phyloP scores from a whole-genome alignment of 2,888 invertebrate species.

The Callyntrura guangdongensis region DNA sequence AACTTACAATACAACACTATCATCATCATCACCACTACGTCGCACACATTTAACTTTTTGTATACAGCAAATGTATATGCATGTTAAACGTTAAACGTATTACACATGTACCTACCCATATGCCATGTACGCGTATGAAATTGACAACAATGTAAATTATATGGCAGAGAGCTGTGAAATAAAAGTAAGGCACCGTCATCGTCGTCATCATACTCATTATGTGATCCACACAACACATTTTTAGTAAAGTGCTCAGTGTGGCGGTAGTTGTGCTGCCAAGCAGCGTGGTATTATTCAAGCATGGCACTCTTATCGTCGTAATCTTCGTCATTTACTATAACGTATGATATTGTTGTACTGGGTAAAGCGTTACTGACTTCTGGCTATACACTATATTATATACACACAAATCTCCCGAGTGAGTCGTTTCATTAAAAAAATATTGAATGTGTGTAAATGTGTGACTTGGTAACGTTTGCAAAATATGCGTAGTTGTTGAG shows the following conservation, averaged over 20 bases:
- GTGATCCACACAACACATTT: not conserved
- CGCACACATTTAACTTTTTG: not conserved
- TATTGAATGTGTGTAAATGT: not conserved
- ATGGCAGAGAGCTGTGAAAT: not conserved
- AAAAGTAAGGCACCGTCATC: constrained; percentile 31
- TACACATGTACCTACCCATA: no score
- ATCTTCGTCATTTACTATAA: not conserved
- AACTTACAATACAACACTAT: not conserved
- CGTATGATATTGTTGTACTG: not conserved
- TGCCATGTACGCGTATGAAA: not conserved
- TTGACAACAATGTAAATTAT: constrained; percentile 5
- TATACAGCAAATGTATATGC: not conserved
- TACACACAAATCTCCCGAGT: no score
- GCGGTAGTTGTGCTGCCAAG: not conserved
- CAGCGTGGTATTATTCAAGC: constrained; percentile 21
- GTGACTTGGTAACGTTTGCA: not conserved
- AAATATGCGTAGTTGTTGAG: not conserved
- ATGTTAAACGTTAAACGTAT: no score
- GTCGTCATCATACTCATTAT: constrained; percentile 26
- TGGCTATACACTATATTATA: no score
- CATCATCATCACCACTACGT: not conserved
- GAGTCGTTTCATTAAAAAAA: constrained; percentile 20
- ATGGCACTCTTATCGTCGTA: not conserved
- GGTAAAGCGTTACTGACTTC: not conserved
- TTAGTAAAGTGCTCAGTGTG: not conserved